phyloP scores from a whole-genome alignment of 2,113 vertebrate species.

The Hipposideros armiger region DNA sequence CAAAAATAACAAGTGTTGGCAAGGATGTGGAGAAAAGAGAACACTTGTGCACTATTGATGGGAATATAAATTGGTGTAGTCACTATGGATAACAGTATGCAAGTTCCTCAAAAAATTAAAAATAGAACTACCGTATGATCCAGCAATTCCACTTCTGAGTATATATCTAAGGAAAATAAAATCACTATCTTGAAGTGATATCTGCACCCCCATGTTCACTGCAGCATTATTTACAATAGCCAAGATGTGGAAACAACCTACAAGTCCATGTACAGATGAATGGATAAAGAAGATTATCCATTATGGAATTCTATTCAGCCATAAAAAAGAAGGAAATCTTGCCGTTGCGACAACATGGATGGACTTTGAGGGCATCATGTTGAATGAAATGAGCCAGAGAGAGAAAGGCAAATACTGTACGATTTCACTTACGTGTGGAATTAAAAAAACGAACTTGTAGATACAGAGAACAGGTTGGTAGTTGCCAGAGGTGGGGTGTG shows the following conservation, averaged over 20 bases:
- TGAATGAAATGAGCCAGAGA: background rate
- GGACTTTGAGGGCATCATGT: background rate
- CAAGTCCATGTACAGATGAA: background rate
- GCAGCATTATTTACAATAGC: background rate
- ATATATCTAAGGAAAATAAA: background rate
- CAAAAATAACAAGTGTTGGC: background rate
- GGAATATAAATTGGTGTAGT: background rate
- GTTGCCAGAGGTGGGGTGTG: background rate
- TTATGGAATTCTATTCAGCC: background rate
- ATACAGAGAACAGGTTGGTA: background rate
- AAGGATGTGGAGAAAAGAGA: background rate
- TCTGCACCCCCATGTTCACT: background rate
- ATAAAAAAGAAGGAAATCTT: background rate
- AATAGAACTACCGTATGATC: background rate
- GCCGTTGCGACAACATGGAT: background rate
- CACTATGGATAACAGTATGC: background rate
- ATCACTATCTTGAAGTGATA: background rate
- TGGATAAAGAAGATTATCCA: background rate
- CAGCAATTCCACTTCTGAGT: background rate
- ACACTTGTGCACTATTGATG: background rate
- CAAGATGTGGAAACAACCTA: background rate
- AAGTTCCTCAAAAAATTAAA: background rate
- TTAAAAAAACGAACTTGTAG: background rate
- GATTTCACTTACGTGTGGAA: background rate
- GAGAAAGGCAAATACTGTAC: background rate